These are phyloP conservation scores for Calyptomena viridis DNA, from an alignment of 2,113 vertebrate species.

Conservation along the genomic window DNA sequence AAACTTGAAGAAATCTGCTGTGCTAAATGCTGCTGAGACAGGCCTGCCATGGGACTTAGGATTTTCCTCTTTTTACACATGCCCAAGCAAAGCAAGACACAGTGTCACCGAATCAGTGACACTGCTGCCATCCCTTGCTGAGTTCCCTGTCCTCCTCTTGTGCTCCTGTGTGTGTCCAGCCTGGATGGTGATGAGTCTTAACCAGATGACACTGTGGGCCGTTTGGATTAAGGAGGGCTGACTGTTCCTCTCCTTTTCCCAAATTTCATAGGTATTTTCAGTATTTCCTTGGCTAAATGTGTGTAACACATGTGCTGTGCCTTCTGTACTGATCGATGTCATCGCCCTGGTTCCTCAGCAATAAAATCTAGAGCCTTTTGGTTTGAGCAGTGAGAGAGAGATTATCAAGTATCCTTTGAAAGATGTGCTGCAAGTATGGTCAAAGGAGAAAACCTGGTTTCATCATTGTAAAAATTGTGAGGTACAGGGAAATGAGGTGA, in stretches of 20 bases:
- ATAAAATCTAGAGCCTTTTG: neutral
- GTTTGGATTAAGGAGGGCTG: neutral
- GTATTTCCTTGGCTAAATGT: neutral
- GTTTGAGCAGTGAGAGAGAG: neutral
- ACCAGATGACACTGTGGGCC: neutral
- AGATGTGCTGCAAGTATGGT: neutral
- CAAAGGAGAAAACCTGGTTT: neutral
- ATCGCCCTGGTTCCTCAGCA: neutral
- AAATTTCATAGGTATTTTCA: neutral
- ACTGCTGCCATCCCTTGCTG: neutral
- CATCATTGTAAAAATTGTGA: neutral
- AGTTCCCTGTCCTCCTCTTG: neutral
- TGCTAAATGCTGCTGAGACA: neutral
- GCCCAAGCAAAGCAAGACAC: neutral
- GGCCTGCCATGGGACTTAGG: neutral
- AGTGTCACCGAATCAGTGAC: neutral
- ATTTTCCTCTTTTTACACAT: neutral
- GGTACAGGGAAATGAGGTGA: neutral
- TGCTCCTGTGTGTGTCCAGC: neutral
- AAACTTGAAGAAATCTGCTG: neutral
- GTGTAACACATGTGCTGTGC: neutral
- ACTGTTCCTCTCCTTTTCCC: neutral
- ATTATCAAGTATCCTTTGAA: neutral
- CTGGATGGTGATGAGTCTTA: neutral
- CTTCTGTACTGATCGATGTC: neutral